Evolutionary conservation across 2,113 vertebrate genomes (phyloP), one percentile per base, ranked within the genome.

Genomic region (Gymnorhina tibicen): DNA sequence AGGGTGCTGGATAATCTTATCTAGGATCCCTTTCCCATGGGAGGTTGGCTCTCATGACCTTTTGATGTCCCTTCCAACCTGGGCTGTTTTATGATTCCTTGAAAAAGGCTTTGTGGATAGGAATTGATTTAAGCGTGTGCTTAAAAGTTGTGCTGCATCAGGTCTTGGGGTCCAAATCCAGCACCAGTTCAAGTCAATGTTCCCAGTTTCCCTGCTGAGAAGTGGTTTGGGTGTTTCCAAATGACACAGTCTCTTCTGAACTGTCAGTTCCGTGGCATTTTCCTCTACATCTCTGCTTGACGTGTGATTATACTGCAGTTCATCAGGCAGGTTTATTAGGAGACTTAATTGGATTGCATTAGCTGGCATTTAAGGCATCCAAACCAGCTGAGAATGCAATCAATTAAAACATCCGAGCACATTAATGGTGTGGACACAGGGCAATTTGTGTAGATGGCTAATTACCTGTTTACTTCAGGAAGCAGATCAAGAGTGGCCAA

Each of bases 241-340:
- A 58, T 60, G 73, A 41, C 50, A 74, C 12, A 13, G 35, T 26
- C 67, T 70, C 17, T 74, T 63, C 62, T 92, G 33, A 94, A 12
- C 83, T 69, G 92, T 87, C 92, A 92, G n/a, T 72, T 52, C 69
- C 1, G n/a, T 73, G 84, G 88, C 69, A 41, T 80, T 96, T 85
- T 46, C 67, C 70, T 89, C 60, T 49, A 21, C 64, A 53, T 88
- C 83, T 80, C 76, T 63, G 39, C 63, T 80, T 77, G 81, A 64
- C 80, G 59, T 76, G 94, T 89, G 95, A 89, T 92, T 89, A 89
- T 55, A 70, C 9, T 88, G 92, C 85, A 91, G 89, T 66, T 93
- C 88, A 85, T 95, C 89, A 78, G 91, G 46, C 91, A 95, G 89
- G 89, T 95, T 96, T 95, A 91, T 96, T 93, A 88, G 92, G 50